Base-by-base conservation (phyloP, 1,140 invertebrate species). In the Ctenoplectra terminalis region DNA sequence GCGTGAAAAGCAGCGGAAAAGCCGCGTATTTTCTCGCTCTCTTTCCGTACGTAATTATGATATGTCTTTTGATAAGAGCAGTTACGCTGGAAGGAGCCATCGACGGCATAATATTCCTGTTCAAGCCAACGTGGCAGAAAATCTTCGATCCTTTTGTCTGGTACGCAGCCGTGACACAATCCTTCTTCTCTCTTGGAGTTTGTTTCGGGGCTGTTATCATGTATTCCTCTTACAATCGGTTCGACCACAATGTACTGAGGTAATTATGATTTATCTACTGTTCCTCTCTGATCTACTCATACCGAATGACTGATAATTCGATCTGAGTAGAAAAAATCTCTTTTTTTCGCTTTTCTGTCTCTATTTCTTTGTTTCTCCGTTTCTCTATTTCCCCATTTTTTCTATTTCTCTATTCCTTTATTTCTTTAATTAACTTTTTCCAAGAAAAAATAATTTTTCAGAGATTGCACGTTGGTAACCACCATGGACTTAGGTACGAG, bases 21-120 rank as follows among this genome's bases (percentile, higher is more conserved):
- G 96, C 95, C 0, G 95, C 97, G 1, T 98, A 98, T 89, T 97
- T 98, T 89, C 95, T 97, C 1, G 97, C 97, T 0, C 89, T 98
- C 0, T 98, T 98, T 88, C 97, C 97, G 2, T 98, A 98, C 88
- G 94, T 98, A 1, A 95, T 98, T 29, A 95, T 98, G 89, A 94
- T 97, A 7, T 95, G 96, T 4, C 90, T 98, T 1, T 93, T 98
- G 1, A 95, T 97, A 23, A 95, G 96, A 80, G 97, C 96, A 2
- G 93, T 95, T 0, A 97, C 97, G 1, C 92, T 98, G 79, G 95
- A 96, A 13, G 97, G 97, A 2, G 96, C 97, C 1, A 92, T 91
- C 1, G 94, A 96, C 60, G 97, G 97, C 20, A 97, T 98, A 64
- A 90, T 95, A 5, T 97, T 95, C 90, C 96, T 97, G 75, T 91